Percentiles rank a stretch among this genome's conserved stretches.
Evolutionary conservation across 2,888 invertebrate species (phyloP).

Genomic region (Parnassius apollo): DNA sequence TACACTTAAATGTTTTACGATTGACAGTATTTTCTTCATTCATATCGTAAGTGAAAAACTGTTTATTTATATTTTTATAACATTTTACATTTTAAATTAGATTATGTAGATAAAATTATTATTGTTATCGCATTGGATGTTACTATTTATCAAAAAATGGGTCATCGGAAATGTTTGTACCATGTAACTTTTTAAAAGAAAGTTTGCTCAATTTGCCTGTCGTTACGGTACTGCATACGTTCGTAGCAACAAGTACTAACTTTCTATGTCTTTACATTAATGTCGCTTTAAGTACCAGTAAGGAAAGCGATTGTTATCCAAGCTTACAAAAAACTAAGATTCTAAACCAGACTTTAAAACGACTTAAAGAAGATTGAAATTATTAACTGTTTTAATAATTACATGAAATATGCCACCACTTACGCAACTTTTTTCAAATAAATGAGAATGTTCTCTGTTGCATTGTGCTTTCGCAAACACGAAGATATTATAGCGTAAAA

Average conservation of each 20-base stretch:
- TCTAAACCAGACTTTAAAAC: not conserved
- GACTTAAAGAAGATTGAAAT: not conserved
- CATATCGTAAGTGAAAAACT: no score
- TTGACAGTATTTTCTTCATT: no score
- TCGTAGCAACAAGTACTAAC: conserved; percentile 16
- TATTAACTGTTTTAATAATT: conserved; percentile 32
- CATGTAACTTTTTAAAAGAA: no score
- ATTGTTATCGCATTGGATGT: no score
- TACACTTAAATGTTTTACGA: no score
- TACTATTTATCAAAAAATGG: no score
- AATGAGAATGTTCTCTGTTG: conserved; percentile 50
- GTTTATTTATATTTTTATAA: no score
- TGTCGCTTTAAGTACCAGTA: conserved; percentile 2
- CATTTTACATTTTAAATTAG: no score
- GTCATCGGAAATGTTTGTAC: no score
- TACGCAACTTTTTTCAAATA: conserved; percentile 34
- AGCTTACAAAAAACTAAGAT: not conserved
- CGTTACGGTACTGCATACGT: conserved; percentile 26
- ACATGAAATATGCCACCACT: conserved; percentile 27
- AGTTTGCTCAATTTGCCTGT: conserved; percentile 4
- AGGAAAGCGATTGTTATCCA: conserved; percentile 6
- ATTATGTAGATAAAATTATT: no score
- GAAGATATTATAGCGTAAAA: conserved; percentile 62
- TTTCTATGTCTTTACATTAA: conserved; percentile 20
- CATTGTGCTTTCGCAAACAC: conserved; percentile 64